Conservation (phyloP, 2,888 invertebrate species). For the Trichacis sp. region DNA sequence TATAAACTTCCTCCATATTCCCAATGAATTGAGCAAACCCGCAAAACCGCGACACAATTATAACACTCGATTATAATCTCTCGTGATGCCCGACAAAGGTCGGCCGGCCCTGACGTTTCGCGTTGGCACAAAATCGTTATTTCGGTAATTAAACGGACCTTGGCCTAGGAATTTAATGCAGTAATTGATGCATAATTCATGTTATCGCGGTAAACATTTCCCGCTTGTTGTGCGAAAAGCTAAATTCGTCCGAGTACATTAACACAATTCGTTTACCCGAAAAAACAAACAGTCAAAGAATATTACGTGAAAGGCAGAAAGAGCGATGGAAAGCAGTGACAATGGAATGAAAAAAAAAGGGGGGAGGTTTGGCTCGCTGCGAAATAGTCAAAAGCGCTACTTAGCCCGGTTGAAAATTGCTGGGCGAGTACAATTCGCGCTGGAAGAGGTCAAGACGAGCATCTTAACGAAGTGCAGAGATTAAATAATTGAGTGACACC, state of each 20-base stretch:
- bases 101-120: slow-evolving; percentile 35
- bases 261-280: too few relatives aligned
- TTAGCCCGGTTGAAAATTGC: slow-evolving; percentile 29
- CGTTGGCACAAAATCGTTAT: slow-evolving; percentile 39
- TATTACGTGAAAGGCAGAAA: too few relatives aligned
- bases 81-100: slow-evolving; percentile 39
- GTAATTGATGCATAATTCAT: background rate
- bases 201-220: too few relatives aligned
- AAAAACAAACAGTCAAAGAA: too few relatives aligned
- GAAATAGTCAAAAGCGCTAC: slow-evolving; percentile 26
- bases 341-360: too few relatives aligned
- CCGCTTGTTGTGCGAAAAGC: too few relatives aligned
- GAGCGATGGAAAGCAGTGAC: too few relatives aligned
- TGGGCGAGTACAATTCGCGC: slow-evolving; percentile 13
- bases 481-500: slow-evolving; percentile 32
- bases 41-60: slow-evolving; percentile 22
- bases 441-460: slow-evolving; percentile 23
- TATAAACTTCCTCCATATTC: too few relatives aligned
- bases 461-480: slow-evolving; percentile 16
- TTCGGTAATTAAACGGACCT: slow-evolving; percentile 38
- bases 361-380: too few relatives aligned
- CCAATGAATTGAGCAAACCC: background rate
- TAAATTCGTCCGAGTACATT: too few relatives aligned
- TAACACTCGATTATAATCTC: slow-evolving; percentile 37
- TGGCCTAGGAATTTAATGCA: slow-evolving; percentile 29